Evolutionary conservation across 2,113 vertebrate species (phyloP).

Genomic region (Perca schrenkii): DNA sequence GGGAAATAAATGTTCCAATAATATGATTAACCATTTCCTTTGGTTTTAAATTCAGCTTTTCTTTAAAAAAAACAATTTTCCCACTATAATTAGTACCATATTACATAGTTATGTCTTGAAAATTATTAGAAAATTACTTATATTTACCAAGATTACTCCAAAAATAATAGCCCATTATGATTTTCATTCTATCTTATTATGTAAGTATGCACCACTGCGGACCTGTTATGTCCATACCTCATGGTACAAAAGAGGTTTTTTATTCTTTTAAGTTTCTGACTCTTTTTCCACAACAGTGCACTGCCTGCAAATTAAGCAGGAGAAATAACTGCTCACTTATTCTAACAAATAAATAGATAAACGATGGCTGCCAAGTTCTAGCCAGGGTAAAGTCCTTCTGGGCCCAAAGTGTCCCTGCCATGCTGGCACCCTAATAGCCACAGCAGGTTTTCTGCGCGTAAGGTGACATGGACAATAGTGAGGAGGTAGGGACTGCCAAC

Average conservation of each 20-base stretch:
- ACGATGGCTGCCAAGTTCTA: constrained; percentile 9
- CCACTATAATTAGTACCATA: background rate
- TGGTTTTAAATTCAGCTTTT: background rate
- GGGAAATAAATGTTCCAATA: background rate
- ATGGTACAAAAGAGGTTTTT: background rate
- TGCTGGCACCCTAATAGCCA: constrained; percentile 45
- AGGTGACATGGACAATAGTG: constrained; percentile 49
- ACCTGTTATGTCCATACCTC: background rate
- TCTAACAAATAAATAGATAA: constrained; percentile 26
- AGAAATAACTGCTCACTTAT: background rate
- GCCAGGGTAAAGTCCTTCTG: constrained; percentile 6
- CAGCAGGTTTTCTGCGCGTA: constrained; percentile 48
- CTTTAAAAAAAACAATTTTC: background rate
- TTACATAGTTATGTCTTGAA: background rate
- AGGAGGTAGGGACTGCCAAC: constrained; percentile 43
- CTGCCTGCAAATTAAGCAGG: background rate
- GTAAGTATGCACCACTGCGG: background rate
- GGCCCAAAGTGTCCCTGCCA: constrained; percentile 20
- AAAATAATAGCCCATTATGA: background rate
- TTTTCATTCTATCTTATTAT: background rate
- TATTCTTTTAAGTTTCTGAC: background rate
- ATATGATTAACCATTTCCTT: background rate
- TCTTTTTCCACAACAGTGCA: background rate
- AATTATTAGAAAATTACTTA: background rate
- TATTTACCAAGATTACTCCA: background rate